A percentile compares a stretch with the other conserved stretches of the same genome.
Evolutionary conservation across 2,113 vertebrate genomes (phyloP).

Genomic region (Garra rufa): DNA sequence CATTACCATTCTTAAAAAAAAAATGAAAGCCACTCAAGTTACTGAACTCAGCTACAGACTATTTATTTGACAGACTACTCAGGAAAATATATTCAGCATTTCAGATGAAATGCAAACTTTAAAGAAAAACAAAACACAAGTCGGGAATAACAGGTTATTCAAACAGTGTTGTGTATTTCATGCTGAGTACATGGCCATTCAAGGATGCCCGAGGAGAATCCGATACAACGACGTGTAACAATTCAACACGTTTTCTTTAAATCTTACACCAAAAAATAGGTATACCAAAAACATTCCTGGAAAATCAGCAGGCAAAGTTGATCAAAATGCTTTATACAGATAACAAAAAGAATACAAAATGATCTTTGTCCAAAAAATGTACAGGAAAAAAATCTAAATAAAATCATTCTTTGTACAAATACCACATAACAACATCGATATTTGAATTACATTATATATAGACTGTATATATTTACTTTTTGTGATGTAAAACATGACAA

Average conservation of each 20-base stretch:
- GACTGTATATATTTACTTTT: constrained; percentile 78
- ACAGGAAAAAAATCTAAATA: constrained; percentile 76
- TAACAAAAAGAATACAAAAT: constrained; percentile 81
- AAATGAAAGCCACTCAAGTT: constrained; percentile 38
- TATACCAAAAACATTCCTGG: constrained; percentile 79
- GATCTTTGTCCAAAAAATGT: constrained; percentile 75
- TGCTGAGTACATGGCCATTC: constrained; percentile 75
- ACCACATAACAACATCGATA: constrained; percentile 92
- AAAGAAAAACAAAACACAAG: constrained; percentile 67
- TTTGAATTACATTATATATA: constrained; percentile 79
- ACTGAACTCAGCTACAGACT: constrained; percentile 70
- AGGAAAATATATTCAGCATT: constrained; percentile 78
- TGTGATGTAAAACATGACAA: constrained; percentile 84
- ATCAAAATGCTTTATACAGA: constrained; percentile 71
- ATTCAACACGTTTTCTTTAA: constrained; percentile 69
- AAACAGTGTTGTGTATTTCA: constrained; percentile 78
- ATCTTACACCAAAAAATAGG: constrained; percentile 69
- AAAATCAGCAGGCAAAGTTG: constrained; percentile 80
- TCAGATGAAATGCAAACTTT: constrained; percentile 68
- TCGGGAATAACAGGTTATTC: constrained; percentile 69
- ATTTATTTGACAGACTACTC: constrained; percentile 80
- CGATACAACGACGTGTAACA: constrained; percentile 76
- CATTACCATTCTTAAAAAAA: background rate
- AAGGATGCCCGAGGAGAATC: constrained; percentile 65
- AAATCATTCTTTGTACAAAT: constrained; percentile 90